Evolutionary conservation across 2,797 vertebrate genomes (phyloP).

Genomic region (Bryconaethiops microstoma): DNA sequence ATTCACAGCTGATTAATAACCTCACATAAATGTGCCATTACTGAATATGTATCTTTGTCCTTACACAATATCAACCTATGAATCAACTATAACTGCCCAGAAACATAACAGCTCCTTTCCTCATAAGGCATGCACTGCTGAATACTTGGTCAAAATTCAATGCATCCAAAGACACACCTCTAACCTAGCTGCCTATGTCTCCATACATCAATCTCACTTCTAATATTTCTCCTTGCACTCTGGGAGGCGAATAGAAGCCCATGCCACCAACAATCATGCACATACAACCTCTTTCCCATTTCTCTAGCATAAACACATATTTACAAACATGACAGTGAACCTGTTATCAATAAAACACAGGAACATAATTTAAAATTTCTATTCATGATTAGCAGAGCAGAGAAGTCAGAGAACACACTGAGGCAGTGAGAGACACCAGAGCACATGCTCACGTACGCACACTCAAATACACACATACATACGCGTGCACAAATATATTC

Average conservation of each 20-base stretch:
- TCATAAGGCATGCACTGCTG: not conserved
- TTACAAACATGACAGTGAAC: constrained; percentile 5
- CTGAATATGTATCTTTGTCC: not conserved
- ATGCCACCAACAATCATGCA: constrained; percentile 11
- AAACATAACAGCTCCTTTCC: not conserved
- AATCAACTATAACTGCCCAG: not conserved
- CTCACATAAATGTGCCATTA: not conserved
- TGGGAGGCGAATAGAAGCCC: constrained; percentile 28
- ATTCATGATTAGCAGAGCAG: constrained; percentile 41
- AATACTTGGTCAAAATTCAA: constrained; percentile 10
- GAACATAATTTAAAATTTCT: not conserved
- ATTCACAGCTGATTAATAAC: constrained; percentile 20
- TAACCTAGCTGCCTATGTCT: constrained; percentile 4
- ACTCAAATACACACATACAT: not conserved
- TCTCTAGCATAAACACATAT: not conserved
- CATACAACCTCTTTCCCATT: not conserved
- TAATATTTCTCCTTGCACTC: constrained; percentile 38
- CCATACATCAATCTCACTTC: constrained; percentile 21
- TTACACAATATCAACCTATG: not conserved
- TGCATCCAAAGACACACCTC: not conserved
- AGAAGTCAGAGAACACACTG: constrained; percentile 35
- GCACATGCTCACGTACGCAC: constrained; percentile 18
- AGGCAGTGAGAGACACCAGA: constrained; percentile 33
- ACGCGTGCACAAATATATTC: constrained; percentile 21
- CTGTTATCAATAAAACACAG: not conserved